These are phyloP conservation scores for Bugulina stolonifera DNA, from an alignment of 2,888 invertebrate species.

Conservation along the genomic window DNA sequence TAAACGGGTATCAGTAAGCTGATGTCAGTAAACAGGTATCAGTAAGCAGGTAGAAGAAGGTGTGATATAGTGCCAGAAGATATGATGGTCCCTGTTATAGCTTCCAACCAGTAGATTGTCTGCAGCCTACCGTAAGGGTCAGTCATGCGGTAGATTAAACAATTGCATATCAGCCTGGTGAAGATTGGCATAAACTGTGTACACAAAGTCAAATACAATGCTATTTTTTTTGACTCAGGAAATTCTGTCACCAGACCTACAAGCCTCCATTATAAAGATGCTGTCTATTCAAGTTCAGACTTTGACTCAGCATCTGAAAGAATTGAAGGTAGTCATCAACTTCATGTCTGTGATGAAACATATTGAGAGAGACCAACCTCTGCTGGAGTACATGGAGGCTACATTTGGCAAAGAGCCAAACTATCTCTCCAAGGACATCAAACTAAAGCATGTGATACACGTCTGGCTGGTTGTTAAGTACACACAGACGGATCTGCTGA, in stretches of 20 bases:
- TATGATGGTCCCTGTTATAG: too few species aligned
- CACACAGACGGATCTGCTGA: slow-evolving; percentile 33
- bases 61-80: too few species aligned
- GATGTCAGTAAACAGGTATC: too few species aligned
- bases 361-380: slow-evolving; percentile 5
- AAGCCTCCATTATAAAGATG: neutral
- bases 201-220: too few species aligned
- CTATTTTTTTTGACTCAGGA: neutral
- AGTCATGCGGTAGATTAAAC: too few species aligned
- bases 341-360: slow-evolving; percentile 16
- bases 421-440: slow-evolving; percentile 1
- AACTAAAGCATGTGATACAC: slow-evolving; percentile 34
- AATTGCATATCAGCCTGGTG: too few species aligned
- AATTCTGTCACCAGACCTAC: neutral
- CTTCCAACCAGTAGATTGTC: too few species aligned
- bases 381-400: slow-evolving; percentile 3
- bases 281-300: neutral
- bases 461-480: slow-evolving; percentile 37
- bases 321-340: slow-evolving; percentile 12
- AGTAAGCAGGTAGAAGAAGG: too few species aligned
- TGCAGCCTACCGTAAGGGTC: too few species aligned
- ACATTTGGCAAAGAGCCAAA: slow-evolving; percentile 20
- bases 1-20: too few species aligned
- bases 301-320: neutral
- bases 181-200: too few species aligned